These are phyloP conservation scores for Gerris buenoi DNA, from an alignment of 1,140 invertebrate genomes.

Conservation along the genomic window DNA sequence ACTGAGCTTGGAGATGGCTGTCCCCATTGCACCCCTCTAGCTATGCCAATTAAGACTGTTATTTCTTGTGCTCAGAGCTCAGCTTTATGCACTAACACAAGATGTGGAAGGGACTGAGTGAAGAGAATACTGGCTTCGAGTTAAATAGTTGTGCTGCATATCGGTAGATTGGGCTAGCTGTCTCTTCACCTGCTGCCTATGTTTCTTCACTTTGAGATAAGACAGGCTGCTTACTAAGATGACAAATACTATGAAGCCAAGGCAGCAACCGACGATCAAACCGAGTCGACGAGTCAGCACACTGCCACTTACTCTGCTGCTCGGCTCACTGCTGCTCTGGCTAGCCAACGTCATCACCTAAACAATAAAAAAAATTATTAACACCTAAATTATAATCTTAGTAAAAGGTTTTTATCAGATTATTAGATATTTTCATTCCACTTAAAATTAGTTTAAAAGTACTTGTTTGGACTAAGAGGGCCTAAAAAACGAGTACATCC, in stretches of 20 bases:
- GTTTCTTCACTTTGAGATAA: conserved; percentile 72
- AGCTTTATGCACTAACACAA: too few relatives aligned
- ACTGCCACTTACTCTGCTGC: conserved; percentile 42
- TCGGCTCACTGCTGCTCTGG: conserved; percentile 36
- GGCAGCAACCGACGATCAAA: conserved; percentile 65
- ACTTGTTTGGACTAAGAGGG: too few relatives aligned
- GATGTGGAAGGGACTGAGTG: background rate
- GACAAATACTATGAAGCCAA: conserved; percentile 71
- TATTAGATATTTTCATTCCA: too few relatives aligned
- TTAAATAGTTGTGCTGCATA: background rate
- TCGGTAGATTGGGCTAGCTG: conserved; percentile 26
- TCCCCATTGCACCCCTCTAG: too few relatives aligned
- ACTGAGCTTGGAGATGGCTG: too few relatives aligned
- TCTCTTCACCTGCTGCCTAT: conserved; percentile 53
- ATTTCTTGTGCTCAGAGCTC: too few relatives aligned
- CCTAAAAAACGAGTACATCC: too few relatives aligned
- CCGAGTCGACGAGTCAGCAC: conserved; percentile 61
- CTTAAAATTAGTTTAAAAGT: too few relatives aligned
- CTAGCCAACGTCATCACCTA: conserved; percentile 50
- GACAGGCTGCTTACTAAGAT: conserved; percentile 65
- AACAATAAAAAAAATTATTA: background rate
- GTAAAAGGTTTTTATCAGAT: too few relatives aligned
- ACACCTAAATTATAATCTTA: too few relatives aligned
- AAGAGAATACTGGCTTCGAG: background rate
- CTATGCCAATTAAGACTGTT: too few relatives aligned